Base-by-base conservation (phyloP, 2,797 vertebrate species). In the Ataeniobius toweri region DNA sequence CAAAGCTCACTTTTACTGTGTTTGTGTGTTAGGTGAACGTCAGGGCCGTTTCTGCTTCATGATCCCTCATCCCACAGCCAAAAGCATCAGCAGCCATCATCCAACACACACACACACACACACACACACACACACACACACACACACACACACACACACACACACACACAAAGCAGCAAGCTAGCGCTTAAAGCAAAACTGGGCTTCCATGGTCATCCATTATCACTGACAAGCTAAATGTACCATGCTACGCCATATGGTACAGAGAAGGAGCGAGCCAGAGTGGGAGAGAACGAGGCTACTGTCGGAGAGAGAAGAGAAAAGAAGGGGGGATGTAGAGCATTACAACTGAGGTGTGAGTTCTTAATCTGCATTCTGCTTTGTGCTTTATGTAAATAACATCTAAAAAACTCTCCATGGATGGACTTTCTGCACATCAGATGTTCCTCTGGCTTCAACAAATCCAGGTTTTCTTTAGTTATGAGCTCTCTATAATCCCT, bases 211-310 rank as follows among this genome's bases (percentile, higher is more conserved):
- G 96, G 96, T 96, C 96, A 98, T 99, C 97, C 97, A 98, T 99
- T 98, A 98, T 96, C 95, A 96, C 94, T 98, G 97, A 98, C 97
- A 98, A 97, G 97, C 97, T 97, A 97, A 99, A 98, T 98, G 98
- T 98, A 98, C 96, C 98, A 96, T 98, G 97, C 93, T 97, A 96
- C 94, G 96, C 96, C 98, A 99, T 97, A 98, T 98, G 97, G 97
- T 96, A 95, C 85, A 86, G 86, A 95, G 94, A 95, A 93, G 94
- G 90, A 93, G 91, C 46, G 83, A 81, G 68, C 48, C 67, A 84
- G 86, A 84, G 76, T 0, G 46, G 73, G 56, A 76, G 76, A 79
- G 75, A 76, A 70, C 51, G 67, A 70, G 75, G 75, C 65, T 55
- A 70, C 67, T 5, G 50, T 55, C 26, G 70, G 87, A 69, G 73